Evolutionary conservation across 2,888 invertebrate genomes (phyloP), one percentile per base, ranked within the genome.

Genomic region (Antheraea assamensis): DNA sequence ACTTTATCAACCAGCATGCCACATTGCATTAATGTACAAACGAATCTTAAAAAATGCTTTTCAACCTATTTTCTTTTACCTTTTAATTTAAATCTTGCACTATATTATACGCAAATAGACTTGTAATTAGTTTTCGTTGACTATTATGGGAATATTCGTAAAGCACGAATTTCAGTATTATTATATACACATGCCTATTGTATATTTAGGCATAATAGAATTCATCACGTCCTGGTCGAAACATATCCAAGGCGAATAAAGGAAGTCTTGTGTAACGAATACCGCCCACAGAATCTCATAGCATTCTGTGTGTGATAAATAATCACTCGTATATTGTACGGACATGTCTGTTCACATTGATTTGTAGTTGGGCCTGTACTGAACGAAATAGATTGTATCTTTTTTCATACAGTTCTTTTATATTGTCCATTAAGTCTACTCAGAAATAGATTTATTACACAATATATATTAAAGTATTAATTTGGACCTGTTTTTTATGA

Each of bases 321-420:
- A 68, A 68, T 35, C 31, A 35, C 31, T 35, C 68, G n/a, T 68
- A 35, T 68, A 68, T 68, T 35, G 35, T 68, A 35, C 68, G 35
- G 35, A 68, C 68, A 35, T 68, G 68, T 35, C 68, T 68, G 68
- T 68, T 68, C 68, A 68, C 35, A 35, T 68, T 35, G 68, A 68
- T 68, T 68, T 68, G 68, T 68, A n/a, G 68, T 31, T 21, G 21
- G 31, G n/a, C 13, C 35, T 68, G 68, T 68, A 35, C 68, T 27
- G 61, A 64, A 35, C 35, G 21, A 68, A 68, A 68, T 68, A 35
- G 68, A 68, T 35, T 35, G 24, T 68, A 68, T 68, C 31, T 68
- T 35, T 58, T 68, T 68, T 35, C 68, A 35, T 68, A 35, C n/a
- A 35, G 27, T 64, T 17, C 27, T 17, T 17, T 27, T 30, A 17